Base-by-base conservation (phyloP, 2,888 invertebrate species). In the Digitonthophagus gazella region DNA sequence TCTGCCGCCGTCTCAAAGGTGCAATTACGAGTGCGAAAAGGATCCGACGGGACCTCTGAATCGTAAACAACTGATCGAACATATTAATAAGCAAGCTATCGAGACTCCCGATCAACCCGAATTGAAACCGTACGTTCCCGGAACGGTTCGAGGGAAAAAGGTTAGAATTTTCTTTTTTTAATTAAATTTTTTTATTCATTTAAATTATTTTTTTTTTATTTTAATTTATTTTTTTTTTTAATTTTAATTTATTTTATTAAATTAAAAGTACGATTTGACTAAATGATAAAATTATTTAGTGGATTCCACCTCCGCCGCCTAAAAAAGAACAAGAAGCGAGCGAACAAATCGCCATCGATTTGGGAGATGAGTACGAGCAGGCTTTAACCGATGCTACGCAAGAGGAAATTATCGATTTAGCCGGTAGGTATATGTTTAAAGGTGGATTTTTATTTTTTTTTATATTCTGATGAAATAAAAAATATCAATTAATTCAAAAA, bases 51-150 rank as follows among this genome's bases (percentile, higher is more conserved):
- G 99, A 58, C 97, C 98, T 14, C 87, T 97, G 77, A 93, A 97
- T 85, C 90, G 98, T 70, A 96, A 97, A 85, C 93, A 96, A 82
- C 86, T 98, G 67, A 93, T 98, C 80, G 95, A 97, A 81, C 97
- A 96, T 84, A 95, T 98, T 78, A 98, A 98, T 84, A 97, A 97
- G 84, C 95, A 97, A 82, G 98, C 98, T n/a, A 85, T 96, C 76
- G 97, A 97, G 84, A 97, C 98, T 69, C 97, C 98, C 65, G 99
- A 99, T 85, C 90, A 93, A 88, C 98, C 98, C 2, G 98, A 99
- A 83, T 86, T 91, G 70, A 96, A 98, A 83, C 97, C 98, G 6
- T 99, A 89, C 82, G 93, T 96, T 44, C 88, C 96, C 75, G 97
- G 97, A 71, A 91, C 91, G 69, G 88, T 96, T 74, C 87, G 97